Evolutionary conservation across 2,888 invertebrate species (phyloP), one percentile per base, ranked within the genome.

Genomic region (Boloria euphrosyne): DNA sequence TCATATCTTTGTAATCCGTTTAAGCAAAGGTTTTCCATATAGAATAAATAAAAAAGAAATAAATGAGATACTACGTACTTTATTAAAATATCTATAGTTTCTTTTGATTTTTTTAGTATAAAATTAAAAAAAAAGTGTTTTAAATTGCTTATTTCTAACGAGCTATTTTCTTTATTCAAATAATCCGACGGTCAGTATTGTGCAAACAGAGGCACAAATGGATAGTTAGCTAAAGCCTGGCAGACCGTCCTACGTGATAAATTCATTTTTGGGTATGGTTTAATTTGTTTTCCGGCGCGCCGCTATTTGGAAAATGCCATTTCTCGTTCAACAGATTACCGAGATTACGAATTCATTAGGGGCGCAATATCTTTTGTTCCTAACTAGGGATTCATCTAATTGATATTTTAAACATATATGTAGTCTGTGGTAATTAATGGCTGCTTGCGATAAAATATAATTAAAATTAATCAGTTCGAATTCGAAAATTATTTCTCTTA

Each of bases 331-430:
- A 88, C 88, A 90, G 91, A 91, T 92, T 91, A 90, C 85, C 67
- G 85, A 90, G 90, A 90, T 92, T 91, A 90, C 87, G 83, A 90
- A 89, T 92, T 90, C 90, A 91, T 91, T 91, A 89, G 90, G 89
- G 87, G 81, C 79, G 79, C 81, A 80, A 81, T 89, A 89, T 89
- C 88, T 88, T 88, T 85, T 85, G 84, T 85, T 83, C 77, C 74
- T 71, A 76, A 78, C 73, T 72, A 72, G 82, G 84, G 83, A 76
- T 74, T 71, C 74, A 74, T 75, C 82, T 90, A 90, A 90, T 90
- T 91, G 89, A 88, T 90, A 90, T 87, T 89, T 88, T 78, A 79
- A 78, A 77, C 84, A 81, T 86, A 86, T 81, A 79, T 85, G 83
- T 85, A 81, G 66, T 53, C 63, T 13, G 31, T 7, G 7, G 13